Conservation (phyloP, 2,888 invertebrate genomes). For the Megamerina dolium region DNA sequence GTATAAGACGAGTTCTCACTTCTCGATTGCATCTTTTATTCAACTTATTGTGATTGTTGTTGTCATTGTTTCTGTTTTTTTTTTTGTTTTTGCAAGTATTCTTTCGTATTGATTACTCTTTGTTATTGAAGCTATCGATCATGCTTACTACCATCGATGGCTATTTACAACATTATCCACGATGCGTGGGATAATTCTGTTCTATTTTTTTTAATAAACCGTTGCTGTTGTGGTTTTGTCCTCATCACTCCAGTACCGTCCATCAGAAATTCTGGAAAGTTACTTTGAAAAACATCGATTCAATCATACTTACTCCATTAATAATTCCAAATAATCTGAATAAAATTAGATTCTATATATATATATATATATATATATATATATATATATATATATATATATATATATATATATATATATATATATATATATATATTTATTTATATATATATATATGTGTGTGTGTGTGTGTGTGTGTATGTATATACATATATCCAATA, state of each 20-base stretch:
- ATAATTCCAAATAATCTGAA: neutral
- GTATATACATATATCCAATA: neutral
- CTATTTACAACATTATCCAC: constrained; percentile 44
- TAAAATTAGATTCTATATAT: neutral
- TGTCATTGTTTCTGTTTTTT: constrained; percentile 21
- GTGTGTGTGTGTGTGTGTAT: neutral
- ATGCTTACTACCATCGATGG: no score
- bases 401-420: neutral
- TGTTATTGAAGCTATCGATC: no score
- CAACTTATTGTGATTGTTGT: constrained; percentile 31
- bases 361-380: neutral
- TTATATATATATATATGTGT: constrained; percentile 16
- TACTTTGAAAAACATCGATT: no score
- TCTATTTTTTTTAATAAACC: constrained; percentile 39
- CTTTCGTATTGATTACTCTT: constrained; percentile 3
- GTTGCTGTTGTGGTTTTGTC: neutral
- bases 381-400: neutral
- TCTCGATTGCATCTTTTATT: no score
- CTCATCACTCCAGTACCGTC: neutral
- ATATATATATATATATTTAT: constrained; percentile 10
- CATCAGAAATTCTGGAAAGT: no score
- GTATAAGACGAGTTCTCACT: no score
- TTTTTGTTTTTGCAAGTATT: constrained; percentile 10
- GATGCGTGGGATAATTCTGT: constrained; percentile 47
- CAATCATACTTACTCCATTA: no score